Evolutionary conservation across 2,113 vertebrate species (phyloP).

Genomic region (Cervus canadensis): DNA sequence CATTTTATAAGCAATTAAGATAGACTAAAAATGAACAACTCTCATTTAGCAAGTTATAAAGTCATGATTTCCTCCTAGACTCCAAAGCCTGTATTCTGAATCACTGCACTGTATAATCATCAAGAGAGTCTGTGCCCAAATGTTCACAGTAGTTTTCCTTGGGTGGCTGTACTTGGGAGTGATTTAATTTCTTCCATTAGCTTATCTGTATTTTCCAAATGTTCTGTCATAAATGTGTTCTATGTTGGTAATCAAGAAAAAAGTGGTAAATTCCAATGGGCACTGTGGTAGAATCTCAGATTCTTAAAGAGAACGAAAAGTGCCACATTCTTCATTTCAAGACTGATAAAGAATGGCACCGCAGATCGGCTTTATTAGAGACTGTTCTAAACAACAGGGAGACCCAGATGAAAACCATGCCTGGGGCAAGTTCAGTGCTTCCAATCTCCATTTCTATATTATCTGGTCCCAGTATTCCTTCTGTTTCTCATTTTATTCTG

Average conservation of each 20-base stretch:
- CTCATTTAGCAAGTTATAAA: neutral
- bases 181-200: neutral
- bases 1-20: neutral
- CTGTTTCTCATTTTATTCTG: neutral
- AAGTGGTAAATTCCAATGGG: neutral
- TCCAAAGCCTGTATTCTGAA: neutral
- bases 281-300: neutral
- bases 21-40: neutral
- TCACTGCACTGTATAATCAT: neutral
- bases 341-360: neutral
- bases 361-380: neutral
- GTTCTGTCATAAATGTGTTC: slow-evolving; percentile 1
- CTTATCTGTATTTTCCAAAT: slow-evolving; percentile 39
- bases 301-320: neutral
- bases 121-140: neutral
- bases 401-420: neutral
- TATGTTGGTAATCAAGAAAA: neutral
- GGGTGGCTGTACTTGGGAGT: neutral
- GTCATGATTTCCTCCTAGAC: neutral
- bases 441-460: neutral
- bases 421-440: neutral
- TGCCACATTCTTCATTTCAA: neutral
- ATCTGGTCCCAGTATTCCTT: neutral
- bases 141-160: neutral
- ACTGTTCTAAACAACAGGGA: neutral